Evolutionary conservation across 2,888 invertebrate species (phyloP).

Genomic region (Achlya flavicornis): DNA sequence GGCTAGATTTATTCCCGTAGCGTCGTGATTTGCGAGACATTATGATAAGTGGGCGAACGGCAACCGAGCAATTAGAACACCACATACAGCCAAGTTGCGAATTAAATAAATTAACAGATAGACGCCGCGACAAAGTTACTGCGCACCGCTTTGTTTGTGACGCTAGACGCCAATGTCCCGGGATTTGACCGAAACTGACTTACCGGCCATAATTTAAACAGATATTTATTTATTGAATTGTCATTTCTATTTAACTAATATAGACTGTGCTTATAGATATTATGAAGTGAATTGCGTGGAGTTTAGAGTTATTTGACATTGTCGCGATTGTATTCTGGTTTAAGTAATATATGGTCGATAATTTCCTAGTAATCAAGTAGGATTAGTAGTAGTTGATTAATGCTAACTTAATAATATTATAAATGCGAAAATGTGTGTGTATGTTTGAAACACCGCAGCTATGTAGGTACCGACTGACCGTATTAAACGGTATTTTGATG

Average conservation of each 20-base stretch:
- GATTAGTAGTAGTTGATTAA: no score
- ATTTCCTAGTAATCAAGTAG: no score
- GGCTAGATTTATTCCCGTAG: constrained; percentile 70
- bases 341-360: neutral
- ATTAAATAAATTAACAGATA: constrained; percentile 69
- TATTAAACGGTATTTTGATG: no score
- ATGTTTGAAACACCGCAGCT: no score
- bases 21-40: constrained; percentile 80
- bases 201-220: constrained; percentile 28
- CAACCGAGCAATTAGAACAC: constrained; percentile 73
- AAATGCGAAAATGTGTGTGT: no score
- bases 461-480: no score
- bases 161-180: constrained; percentile 10
- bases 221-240: constrained; percentile 18
- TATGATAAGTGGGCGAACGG: constrained; percentile 80
- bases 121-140: constrained; percentile 54
- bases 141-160: constrained; percentile 26
- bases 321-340: neutral
- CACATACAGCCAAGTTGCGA: constrained; percentile 49
- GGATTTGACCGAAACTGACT: constrained; percentile 30
- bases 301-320: neutral
- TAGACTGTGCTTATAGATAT: neutral
- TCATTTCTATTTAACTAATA: neutral
- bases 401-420: no score
- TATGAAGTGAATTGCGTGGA: neutral